Base-by-base conservation (phyloP, 2,113 vertebrate genomes). In the Anser brachyrhynchus region DNA sequence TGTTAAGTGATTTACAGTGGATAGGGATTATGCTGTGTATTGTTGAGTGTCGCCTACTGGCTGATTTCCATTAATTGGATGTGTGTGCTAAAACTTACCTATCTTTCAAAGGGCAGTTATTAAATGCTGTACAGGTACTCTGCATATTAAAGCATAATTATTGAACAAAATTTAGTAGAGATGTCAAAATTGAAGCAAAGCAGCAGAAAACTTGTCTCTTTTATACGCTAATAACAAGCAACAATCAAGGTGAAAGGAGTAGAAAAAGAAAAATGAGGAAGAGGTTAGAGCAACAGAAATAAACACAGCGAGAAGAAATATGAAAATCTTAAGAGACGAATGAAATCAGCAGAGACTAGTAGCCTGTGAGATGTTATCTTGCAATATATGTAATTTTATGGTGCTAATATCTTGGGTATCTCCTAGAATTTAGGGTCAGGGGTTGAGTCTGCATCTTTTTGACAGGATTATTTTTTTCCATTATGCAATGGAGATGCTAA, bases 401-500 rank as follows among this genome's bases (percentile, higher is more conserved):
- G 79, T 94, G 77, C 74, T 92, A 90, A 78, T 75, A 70, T 92
- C 92, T 92, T 87, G 62, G 28, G 12, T 72, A 87, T 90, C 66
- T 96, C 43, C 73, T 85, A 70, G 69, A 95, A 96, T 95, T 92
- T 82, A 85, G 77, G 77, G 74, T 17, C 76, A 82, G 1, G 46
- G 51, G 72, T 94, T 93, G 92, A 80, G 35, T 81, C 79, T 91
- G 76, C 71, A 80, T 93, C 71, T 86, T 95, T 72, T 83, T 96
- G 93, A 96, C 84, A 92, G 79, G 46, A 26, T 83, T 57, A 61
- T 86, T 64, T 65, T 70, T 86, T 74, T 77, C 75, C 55, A 83
- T 96, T 76, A 72, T 61, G 67, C 87, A 84, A 75, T 78, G 84
- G 86, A 95, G 95, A 95, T 92, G 71, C 59, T 93, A 97, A 94